phyloP scores from a whole-genome alignment of 2,888 invertebrate genomes.

The Apotomis capreana region DNA sequence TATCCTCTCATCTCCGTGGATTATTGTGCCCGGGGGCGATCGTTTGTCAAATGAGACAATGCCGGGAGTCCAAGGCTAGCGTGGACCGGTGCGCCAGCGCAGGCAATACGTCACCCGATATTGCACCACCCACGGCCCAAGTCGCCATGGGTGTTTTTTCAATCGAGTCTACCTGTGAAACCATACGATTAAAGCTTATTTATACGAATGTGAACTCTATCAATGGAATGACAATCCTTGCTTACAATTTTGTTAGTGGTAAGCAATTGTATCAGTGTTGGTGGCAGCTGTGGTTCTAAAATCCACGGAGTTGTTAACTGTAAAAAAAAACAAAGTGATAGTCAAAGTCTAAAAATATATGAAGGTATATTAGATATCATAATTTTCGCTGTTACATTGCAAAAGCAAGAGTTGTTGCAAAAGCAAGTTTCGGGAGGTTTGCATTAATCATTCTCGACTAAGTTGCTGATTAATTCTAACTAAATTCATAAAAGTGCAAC shows the following conservation, averaged over 20 bases:
- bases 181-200: slow-evolving; percentile 17
- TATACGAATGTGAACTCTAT: slow-evolving; percentile 16
- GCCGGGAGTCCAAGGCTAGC: slow-evolving; percentile 27
- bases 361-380: no score
- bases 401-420: background rate
- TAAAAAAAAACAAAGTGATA: no score
- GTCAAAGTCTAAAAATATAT: no score
- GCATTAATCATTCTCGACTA: slow-evolving; percentile 10
- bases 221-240: slow-evolving; percentile 5
- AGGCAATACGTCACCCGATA: slow-evolving; percentile 55
- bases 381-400: no score
- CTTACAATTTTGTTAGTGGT: background rate
- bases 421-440: slow-evolving; percentile 7
- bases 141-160: slow-evolving; percentile 47
- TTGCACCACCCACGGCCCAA: slow-evolving; percentile 65
- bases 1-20: slow-evolving; percentile 25
- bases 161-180: slow-evolving; percentile 21
- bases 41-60: slow-evolving; percentile 34
- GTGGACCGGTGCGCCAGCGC: slow-evolving; percentile 59
- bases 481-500: slow-evolving; percentile 12
- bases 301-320: no score
- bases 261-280: no score
- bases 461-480: slow-evolving; percentile 11
- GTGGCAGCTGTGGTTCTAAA: no score
- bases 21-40: slow-evolving; percentile 33